Evolutionary conservation across 2,888 invertebrate genomes (phyloP).

Genomic region (Tetranychus truncatus): DNA sequence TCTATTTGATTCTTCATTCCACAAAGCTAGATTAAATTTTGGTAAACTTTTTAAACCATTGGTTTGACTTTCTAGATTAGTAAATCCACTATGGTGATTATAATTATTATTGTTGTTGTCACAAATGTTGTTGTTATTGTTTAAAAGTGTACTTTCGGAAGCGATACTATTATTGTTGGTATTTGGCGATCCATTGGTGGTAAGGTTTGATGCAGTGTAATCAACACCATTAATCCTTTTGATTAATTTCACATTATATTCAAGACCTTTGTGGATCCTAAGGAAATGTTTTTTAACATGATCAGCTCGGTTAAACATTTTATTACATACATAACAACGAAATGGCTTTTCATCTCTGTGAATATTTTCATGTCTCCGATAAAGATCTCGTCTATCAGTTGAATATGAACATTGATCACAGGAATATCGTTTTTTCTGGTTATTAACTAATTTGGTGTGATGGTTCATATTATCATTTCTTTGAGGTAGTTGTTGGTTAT

Average conservation of each 20-base stretch:
- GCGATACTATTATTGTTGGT: neutral
- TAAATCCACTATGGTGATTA: neutral
- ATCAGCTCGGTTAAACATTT: conserved; percentile 75
- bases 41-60: neutral
- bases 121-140: neutral
- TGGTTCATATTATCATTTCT: neutral
- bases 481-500: neutral
- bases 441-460: neutral
- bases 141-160: neutral
- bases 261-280: conserved; percentile 73
- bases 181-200: neutral
- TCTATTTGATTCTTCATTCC: neutral
- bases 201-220: neutral
- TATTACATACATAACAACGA: conserved; percentile 54
- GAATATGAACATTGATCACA: conserved; percentile 76
- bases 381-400: conserved; percentile 71
- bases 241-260: conserved; percentile 45
- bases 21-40: neutral
- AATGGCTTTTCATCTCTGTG: conserved; percentile 84
- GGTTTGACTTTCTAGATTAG: neutral
- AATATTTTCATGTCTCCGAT: conserved; percentile 77
- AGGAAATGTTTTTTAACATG: conserved; percentile 85
- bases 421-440: conserved; percentile 42
- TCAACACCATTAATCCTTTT: conserved; percentile 12
- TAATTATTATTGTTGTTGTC: neutral